Evolutionary conservation across 2,797 vertebrate species (phyloP).

Genomic region (Gallinago solitaria): DNA sequence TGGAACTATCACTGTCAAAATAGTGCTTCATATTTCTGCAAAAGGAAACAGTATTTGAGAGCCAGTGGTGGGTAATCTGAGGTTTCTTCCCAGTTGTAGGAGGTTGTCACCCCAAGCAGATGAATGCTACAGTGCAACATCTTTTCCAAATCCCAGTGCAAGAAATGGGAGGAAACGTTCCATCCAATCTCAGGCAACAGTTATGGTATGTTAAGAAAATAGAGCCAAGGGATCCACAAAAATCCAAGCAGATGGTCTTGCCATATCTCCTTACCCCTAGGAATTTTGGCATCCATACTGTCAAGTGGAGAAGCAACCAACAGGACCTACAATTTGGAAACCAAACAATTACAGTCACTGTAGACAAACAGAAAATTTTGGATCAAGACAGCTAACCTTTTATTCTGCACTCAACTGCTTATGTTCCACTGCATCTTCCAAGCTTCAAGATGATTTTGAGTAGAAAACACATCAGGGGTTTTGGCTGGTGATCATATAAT

Average conservation of each 20-base stretch:
- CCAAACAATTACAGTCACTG: background rate
- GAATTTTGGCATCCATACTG: background rate
- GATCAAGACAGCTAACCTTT: background rate
- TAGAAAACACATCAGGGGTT: background rate
- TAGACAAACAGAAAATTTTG: background rate
- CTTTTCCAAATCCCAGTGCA: background rate
- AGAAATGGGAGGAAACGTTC: background rate
- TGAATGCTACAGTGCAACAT: background rate
- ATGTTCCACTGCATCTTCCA: background rate
- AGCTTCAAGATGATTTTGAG: background rate
- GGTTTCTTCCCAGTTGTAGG: background rate
- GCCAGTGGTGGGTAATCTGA: background rate
- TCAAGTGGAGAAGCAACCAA: background rate
- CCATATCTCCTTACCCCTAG: background rate
- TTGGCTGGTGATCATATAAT: background rate
- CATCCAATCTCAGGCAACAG: background rate
- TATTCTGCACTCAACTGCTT: rapidly evolving
- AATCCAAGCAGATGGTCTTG: background rate
- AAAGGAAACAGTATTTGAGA: background rate
- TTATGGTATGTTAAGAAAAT: background rate
- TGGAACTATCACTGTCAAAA: background rate
- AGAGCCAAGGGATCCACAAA: background rate
- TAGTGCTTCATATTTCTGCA: background rate
- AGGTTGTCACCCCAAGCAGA: background rate
- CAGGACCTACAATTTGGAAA: background rate